These are phyloP conservation scores for Pseudomugil tenellus DNA, from an alignment of 2,797 vertebrate species.

Conservation along the genomic window DNA sequence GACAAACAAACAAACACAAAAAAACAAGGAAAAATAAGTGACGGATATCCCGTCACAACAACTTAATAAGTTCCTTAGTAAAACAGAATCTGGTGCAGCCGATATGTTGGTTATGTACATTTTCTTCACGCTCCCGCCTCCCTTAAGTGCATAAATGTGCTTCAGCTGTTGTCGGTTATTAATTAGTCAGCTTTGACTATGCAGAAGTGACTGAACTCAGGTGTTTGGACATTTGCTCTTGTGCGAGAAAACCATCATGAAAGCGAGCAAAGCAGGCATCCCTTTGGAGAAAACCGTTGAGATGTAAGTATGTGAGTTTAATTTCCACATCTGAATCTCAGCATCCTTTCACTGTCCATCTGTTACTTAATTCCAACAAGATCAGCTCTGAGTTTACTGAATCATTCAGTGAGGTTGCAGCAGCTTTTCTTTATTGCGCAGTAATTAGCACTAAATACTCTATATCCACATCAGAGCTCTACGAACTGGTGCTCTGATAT, in stretches of 20 bases:
- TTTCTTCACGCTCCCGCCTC: conserved; percentile 13
- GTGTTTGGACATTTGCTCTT: conserved; percentile 37
- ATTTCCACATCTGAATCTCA: neutral
- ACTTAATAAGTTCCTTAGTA: no score
- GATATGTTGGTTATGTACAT: conserved; percentile 15
- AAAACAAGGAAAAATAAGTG: no score
- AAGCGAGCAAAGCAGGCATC: conserved; percentile 40
- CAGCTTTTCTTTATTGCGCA: conserved; percentile 10
- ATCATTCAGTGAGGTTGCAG: neutral
- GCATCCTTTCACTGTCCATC: neutral
- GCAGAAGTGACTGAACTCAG: conserved; percentile 48
- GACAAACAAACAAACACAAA: no score
- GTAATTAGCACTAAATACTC: neutral
- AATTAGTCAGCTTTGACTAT: conserved; percentile 64
- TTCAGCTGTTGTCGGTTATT: conserved; percentile 54
- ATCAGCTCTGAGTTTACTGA: neutral
- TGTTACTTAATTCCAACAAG: neutral
- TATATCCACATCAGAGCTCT: neutral
- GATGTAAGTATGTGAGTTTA: conserved; percentile 15
- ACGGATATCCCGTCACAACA: no score
- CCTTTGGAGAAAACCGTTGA: conserved; percentile 7
- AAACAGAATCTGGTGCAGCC: conserved; percentile 7
- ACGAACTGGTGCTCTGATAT: no score
- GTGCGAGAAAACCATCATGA: conserved; percentile 31
- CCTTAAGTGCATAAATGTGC: conserved; percentile 15